Evolutionary conservation across 2,888 invertebrate genomes (phyloP).

Genomic region (Ormyrus nitidulus): DNA sequence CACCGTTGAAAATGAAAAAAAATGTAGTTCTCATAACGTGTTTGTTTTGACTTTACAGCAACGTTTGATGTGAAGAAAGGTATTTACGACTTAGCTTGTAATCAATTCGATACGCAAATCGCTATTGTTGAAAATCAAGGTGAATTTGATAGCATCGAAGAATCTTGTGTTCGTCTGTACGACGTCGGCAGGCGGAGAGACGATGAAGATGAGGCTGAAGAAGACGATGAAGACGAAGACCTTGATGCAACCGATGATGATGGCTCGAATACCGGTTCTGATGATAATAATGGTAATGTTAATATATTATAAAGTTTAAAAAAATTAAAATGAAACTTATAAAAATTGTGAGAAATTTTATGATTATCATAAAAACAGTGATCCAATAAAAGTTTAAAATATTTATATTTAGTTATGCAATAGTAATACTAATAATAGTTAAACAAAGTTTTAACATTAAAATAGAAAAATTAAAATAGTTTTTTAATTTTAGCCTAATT

Average conservation of each 20-base stretch:
- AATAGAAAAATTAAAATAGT: too few species aligned
- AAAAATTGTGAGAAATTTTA: too few species aligned
- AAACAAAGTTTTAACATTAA: too few species aligned
- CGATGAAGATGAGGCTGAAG: slow-evolving; percentile 91
- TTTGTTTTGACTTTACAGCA: slow-evolving; percentile 77
- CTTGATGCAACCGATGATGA: slow-evolving; percentile 80
- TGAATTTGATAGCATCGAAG: slow-evolving; percentile 88
- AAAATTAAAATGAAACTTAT: too few species aligned
- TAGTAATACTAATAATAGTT: too few species aligned
- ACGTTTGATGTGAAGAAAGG: slow-evolving; percentile 95
- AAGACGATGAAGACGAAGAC: slow-evolving; percentile 81
- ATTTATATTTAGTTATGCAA: too few species aligned
- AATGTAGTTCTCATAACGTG: not conserved
- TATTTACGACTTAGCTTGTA: slow-evolving; percentile 90
- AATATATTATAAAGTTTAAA: slow-evolving; percentile 33
- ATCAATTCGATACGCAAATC: slow-evolving; percentile 89
- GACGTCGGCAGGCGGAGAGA: slow-evolving; percentile 92
- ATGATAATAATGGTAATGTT: slow-evolving; percentile 75
- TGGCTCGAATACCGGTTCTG: slow-evolving; percentile 74
- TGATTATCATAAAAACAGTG: too few species aligned
- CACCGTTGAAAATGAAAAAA: not conserved
- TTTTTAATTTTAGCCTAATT: too few species aligned
- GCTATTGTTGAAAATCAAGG: slow-evolving; percentile 94
- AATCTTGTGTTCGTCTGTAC: slow-evolving; percentile 93
- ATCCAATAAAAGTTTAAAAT: too few species aligned